phyloP scores from a whole-genome alignment of 2,113 vertebrate genomes.

The Lipophrys pholis region DNA sequence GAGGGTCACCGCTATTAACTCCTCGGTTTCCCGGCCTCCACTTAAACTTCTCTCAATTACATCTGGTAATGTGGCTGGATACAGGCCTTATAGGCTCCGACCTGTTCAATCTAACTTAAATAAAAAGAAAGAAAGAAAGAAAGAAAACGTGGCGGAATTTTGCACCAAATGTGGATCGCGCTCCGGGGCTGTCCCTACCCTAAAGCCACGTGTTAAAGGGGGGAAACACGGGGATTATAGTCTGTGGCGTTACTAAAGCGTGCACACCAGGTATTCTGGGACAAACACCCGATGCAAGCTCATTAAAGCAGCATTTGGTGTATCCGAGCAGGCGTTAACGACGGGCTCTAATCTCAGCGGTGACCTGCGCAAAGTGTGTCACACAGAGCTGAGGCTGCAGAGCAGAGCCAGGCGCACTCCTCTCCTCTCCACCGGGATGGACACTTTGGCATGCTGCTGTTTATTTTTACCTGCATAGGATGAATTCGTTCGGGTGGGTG shows the following conservation, averaged over 20 bases:
- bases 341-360: slow-evolving; percentile 73
- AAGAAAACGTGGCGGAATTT: slow-evolving; percentile 1
- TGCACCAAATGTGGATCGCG: slow-evolving; percentile 2
- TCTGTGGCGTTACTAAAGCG: slow-evolving; percentile 62
- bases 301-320: slow-evolving; percentile 79
- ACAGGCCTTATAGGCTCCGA: slow-evolving; percentile 64
- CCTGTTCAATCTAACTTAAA: slow-evolving; percentile 58
- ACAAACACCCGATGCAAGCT: slow-evolving; percentile 74
- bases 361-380: slow-evolving; percentile 66
- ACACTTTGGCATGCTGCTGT: no score
- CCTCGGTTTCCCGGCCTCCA: slow-evolving; percentile 79
- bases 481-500: no score
- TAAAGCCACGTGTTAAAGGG: slow-evolving; percentile 50
- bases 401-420: slow-evolving; percentile 27
- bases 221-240: slow-evolving; percentile 60
- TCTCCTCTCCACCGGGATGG: no score
- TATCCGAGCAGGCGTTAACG: slow-evolving; percentile 72
- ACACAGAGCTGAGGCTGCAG: slow-evolving; percentile 34
- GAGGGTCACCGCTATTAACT: slow-evolving; percentile 86
- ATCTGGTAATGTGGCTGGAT: slow-evolving; percentile 76
- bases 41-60: slow-evolving; percentile 85
- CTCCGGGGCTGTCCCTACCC: slow-evolving; percentile 9
- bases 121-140: slow-evolving; percentile 23
- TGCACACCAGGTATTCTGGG: slow-evolving; percentile 76
- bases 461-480: no score